These are phyloP conservation scores for Lemur catta DNA, from an alignment of 2,797 vertebrate genomes.

Conservation along the genomic window DNA sequence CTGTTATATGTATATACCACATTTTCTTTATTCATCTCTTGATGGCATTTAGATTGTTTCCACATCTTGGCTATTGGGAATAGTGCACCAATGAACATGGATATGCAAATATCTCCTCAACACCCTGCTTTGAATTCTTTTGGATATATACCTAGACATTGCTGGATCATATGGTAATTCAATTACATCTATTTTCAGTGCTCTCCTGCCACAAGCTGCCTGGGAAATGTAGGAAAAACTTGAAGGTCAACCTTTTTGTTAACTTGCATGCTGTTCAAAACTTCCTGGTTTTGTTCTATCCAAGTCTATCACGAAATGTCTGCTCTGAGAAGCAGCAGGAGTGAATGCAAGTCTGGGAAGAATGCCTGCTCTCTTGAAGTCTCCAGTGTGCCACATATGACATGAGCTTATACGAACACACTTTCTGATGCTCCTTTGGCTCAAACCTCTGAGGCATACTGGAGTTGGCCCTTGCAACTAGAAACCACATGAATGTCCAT, in stretches of 20 bases:
- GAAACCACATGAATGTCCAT: conserved; percentile 1
- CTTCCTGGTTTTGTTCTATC: neutral
- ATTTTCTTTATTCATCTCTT: neutral
- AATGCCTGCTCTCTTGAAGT: neutral
- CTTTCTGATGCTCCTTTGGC: neutral
- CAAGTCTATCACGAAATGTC: neutral
- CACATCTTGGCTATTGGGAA: neutral
- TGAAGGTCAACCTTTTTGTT: neutral
- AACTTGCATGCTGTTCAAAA: neutral
- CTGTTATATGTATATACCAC: neutral
- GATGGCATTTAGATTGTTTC: neutral
- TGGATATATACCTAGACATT: neutral
- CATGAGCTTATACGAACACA: neutral
- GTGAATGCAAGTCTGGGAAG: neutral
- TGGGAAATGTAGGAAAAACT: neutral
- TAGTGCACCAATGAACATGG: neutral
- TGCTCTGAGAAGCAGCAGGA: neutral
- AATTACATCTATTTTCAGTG: neutral
- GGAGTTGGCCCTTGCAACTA: neutral
- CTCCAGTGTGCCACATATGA: neutral
- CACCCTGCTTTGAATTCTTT: neutral
- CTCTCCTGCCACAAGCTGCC: neutral
- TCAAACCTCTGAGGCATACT: neutral
- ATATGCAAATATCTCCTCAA: neutral
- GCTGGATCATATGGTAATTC: neutral